phyloP scores from a whole-genome alignment of 2,888 invertebrate genomes.

The Metellina segmentata region DNA sequence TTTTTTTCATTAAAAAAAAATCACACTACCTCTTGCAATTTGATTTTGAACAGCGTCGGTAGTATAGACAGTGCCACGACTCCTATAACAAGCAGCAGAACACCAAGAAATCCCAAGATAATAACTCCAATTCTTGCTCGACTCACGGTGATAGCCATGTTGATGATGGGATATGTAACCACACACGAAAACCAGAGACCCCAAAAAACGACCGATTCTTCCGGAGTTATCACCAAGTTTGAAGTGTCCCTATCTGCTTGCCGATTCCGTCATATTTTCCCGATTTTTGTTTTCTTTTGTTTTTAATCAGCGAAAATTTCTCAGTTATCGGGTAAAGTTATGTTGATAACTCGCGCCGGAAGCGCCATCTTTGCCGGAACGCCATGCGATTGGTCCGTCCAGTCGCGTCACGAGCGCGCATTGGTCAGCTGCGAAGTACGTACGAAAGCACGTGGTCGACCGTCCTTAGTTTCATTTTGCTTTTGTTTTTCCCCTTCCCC shows the following conservation, averaged over 20 bases:
- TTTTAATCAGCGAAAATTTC: constrained; percentile 53
- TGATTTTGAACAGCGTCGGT: constrained; percentile 58
- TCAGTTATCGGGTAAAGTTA: constrained; percentile 64
- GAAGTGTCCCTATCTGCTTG: constrained; percentile 43
- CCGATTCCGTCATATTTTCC: constrained; percentile 34
- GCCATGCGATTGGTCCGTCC: constrained; percentile 55
- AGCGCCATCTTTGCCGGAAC: constrained; percentile 70
- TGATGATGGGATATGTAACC: background rate
- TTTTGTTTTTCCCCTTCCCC: constrained; percentile 10
- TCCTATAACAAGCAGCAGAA: constrained; percentile 66
- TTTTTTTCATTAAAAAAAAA: constrained; percentile 3
- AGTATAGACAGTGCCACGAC: constrained; percentile 63
- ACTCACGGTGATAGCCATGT: constrained; percentile 66
- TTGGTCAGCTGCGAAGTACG: constrained; percentile 58
- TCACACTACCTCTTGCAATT: constrained; percentile 60
- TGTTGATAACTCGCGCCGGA: constrained; percentile 73
- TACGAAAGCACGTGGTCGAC: constrained; percentile 48
- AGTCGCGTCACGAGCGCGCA: background rate
- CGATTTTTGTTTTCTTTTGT: constrained; percentile 29
- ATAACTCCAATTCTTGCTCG: constrained; percentile 68
- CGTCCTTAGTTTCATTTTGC: constrained; percentile 10
- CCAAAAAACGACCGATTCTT: constrained; percentile 2
- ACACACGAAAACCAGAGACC: background rate
- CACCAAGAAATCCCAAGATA: constrained; percentile 60
- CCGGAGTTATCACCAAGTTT: constrained; percentile 7